These are phyloP conservation scores for Thumatha senex DNA, from an alignment of 2,888 invertebrate genomes.

Conservation along the genomic window DNA sequence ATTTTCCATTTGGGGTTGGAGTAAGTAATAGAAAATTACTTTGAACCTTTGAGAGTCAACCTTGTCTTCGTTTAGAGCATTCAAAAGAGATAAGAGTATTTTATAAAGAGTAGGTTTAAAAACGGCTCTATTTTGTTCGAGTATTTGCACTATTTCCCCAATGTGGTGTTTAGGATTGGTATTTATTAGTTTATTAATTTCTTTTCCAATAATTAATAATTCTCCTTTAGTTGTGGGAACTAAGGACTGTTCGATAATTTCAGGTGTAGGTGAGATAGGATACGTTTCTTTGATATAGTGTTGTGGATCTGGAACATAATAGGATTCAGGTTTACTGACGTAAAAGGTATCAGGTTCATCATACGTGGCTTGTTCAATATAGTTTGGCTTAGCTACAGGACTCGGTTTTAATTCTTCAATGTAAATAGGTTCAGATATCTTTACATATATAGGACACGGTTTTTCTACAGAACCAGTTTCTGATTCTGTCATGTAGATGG, in stretches of 20 bases:
- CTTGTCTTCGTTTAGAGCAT: neutral
- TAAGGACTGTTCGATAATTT: too few relatives aligned
- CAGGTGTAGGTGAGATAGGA: too few relatives aligned
- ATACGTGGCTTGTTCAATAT: too few relatives aligned
- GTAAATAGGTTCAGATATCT: neutral
- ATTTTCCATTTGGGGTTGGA: neutral
- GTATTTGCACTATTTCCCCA: neutral
- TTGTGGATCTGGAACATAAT: too few relatives aligned
- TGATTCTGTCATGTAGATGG: neutral
- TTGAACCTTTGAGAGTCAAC: neutral
- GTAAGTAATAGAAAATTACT: constrained; percentile 4
- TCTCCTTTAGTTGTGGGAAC: too few relatives aligned
- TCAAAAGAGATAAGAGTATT: neutral
- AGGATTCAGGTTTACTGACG: too few relatives aligned
- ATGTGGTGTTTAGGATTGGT: neutral
- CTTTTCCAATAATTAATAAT: neutral
- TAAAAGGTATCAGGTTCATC: too few relatives aligned
- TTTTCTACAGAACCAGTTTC: neutral
- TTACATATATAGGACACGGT: neutral
- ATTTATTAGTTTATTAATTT: constrained; percentile 1
- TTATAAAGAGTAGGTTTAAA: constrained; percentile 6
- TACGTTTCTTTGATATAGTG: too few relatives aligned
- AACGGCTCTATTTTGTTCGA: neutral
- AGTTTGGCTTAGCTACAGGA: neutral
- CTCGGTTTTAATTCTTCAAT: neutral